Evolutionary conservation across 2,797 vertebrate genomes (phyloP).

Genomic region (Varecia variegata): DNA sequence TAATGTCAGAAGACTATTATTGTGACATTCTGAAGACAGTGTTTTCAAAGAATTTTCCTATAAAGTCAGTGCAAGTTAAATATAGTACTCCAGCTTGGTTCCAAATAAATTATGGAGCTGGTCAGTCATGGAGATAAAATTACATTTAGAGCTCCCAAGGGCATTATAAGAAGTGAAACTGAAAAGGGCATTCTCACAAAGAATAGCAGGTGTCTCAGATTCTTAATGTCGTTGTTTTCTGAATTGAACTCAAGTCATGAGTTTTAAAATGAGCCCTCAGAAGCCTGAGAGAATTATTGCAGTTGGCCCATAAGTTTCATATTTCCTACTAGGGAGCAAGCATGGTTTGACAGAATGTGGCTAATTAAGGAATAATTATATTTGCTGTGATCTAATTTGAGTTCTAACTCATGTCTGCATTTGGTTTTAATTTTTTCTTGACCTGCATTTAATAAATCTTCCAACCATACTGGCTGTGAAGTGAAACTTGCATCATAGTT

Average conservation of each 20-base stretch:
- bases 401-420: conserved; percentile 28
- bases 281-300: conserved; percentile 46
- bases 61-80: conserved; percentile 65
- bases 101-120: conserved; percentile 69
- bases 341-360: conserved; percentile 23
- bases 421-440: conserved; percentile 30
- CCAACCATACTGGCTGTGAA: neutral
- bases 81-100: conserved; percentile 49
- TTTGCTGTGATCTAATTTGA: conserved; percentile 63
- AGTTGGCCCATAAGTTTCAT: conserved; percentile 30
- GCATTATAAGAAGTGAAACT: conserved; percentile 31
- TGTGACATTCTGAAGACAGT: conserved; percentile 38
- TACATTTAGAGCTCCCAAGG: conserved; percentile 43
- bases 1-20: conserved; percentile 35
- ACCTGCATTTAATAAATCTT: conserved; percentile 41
- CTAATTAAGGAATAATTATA: conserved; percentile 59
- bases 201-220: conserved; percentile 43
- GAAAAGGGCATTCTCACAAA: conserved; percentile 42
- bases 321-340: conserved; percentile 21
- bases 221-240: conserved; percentile 45
- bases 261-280: conserved; percentile 41
- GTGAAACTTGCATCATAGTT: neutral
- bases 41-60: conserved; percentile 52
- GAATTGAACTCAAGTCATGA: conserved; percentile 19
- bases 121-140: conserved; percentile 69